Base-by-base conservation (phyloP, 1,140 invertebrate species). In the Heliconius hewitsoni region DNA sequence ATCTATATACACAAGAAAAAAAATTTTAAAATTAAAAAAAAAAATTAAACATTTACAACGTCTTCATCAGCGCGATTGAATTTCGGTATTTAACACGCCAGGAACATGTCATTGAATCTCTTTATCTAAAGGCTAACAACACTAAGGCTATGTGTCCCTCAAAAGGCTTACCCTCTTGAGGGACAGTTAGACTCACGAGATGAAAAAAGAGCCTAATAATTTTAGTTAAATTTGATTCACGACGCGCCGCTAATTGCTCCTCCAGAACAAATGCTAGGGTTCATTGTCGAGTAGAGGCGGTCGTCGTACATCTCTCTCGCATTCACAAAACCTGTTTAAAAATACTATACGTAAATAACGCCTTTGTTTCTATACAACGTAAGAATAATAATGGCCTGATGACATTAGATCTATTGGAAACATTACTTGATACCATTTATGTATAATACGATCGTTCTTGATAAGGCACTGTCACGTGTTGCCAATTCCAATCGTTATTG, bases 201-300 rank as follows among this genome's bases (percentile, higher is more conserved):
- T 23, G 6, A 57, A 57, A 19, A 6, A 52, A 52, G 19, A 52
- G 19, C 2, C 18, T 1, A 52, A 6, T 86, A 87, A 87, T 83
- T 66, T 30, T 66, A 84, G 80, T 87, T 73, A 85, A n/a, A 79
- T 85, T 87, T 85, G 81, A 85, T 87, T 91, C 83, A 84, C 85
- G 86, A 77, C 81, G 86, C 83, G 83, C 79, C 79, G 87, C 87
- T 91, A 93, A 93, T 93, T 89, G 90, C 91, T 93, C 90, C 87
- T 84, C 86, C 87, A 90, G 87, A 86, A 87, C 86, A 89, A 91
- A 91, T 89, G 88, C 87, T 87, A 90, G 88, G 85, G 91, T 92
- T 93, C 90, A 93, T 89, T 93, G 90, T 88, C 90, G 90, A 88
- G 70, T 86, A 87, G 30, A 34, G 83, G 80, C 85, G 88, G 79